Evolutionary conservation across 1,140 invertebrate species (phyloP).

Genomic region (Oryzaephilus surinamensis): DNA sequence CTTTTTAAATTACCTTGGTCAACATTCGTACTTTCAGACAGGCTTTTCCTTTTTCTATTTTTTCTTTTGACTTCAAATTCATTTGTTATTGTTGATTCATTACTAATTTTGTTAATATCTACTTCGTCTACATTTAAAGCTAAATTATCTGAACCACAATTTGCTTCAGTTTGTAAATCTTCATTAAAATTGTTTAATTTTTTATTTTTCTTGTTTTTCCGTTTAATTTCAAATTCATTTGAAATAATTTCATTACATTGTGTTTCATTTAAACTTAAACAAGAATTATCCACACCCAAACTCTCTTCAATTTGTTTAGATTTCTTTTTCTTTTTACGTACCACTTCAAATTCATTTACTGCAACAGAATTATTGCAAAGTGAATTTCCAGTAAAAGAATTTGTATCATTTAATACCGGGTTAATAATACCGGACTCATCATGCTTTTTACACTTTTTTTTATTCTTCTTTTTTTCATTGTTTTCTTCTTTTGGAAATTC

Average conservation of each 20-base stretch:
- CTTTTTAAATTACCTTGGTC: conserved; percentile 4
- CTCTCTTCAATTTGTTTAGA: conserved; percentile 7
- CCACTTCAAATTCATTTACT: background rate
- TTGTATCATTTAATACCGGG: background rate
- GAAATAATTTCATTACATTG: too few relatives aligned
- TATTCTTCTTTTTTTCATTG: conserved; percentile 4
- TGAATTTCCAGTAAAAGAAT: background rate
- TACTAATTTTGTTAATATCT: too few relatives aligned
- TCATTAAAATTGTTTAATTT: background rate
- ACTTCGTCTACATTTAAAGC: conserved; percentile 1
- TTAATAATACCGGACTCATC: conserved; percentile 1
- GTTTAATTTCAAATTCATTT: background rate
- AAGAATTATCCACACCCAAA: conserved; percentile 3
- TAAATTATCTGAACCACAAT: background rate
- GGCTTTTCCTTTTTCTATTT: too few relatives aligned
- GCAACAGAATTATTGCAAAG: background rate
- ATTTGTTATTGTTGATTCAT: too few relatives aligned
- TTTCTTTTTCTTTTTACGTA: conserved; percentile 12
- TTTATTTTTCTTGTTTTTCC: background rate
- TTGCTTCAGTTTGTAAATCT: background rate
- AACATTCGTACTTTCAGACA: too few relatives aligned
- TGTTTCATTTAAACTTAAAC: too few relatives aligned
- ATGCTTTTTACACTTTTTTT: too few relatives aligned
- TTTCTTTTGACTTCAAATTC: too few relatives aligned
- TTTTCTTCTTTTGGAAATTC: conserved; percentile 1